Conservation (phyloP, 30 jellyfish, hydroid and myxozoan genomes). For the Aurelia aurita region DNA sequence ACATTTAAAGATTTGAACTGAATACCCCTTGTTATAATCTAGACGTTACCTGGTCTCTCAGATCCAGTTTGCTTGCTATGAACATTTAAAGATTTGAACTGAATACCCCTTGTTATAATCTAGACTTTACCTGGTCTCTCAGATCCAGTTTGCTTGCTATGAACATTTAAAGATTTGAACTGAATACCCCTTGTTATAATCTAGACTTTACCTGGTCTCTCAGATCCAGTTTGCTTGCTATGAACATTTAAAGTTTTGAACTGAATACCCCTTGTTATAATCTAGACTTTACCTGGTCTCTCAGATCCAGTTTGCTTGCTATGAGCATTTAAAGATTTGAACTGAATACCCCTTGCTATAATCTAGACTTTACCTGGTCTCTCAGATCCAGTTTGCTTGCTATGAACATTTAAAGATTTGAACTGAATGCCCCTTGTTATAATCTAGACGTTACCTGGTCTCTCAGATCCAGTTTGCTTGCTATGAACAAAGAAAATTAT, state of each 20-base stretch:
- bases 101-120: too few species aligned
- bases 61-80: conserved; percentile 82
- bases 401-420: too few species aligned
- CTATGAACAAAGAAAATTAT: conserved; percentile 54
- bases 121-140: conserved; percentile 84
- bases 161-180: too few species aligned
- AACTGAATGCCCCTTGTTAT: too few species aligned
- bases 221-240: conserved; percentile 82
- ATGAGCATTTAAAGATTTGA: too few species aligned
- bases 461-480: conserved; percentile 87
- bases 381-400: conserved; percentile 84
- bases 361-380: neutral
- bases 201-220: conserved; percentile 81
- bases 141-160: conserved; percentile 79
- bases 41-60: conserved; percentile 87
- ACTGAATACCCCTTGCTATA: too few species aligned
- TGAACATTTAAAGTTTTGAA: too few species aligned
- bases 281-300: neutral
- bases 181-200: too few species aligned
- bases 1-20: too few species aligned
- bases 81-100: too few species aligned
- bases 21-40: too few species aligned
- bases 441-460: conserved; percentile 86
- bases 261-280: too few species aligned
- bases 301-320: conserved; percentile 82